Evolutionary conservation across 2,797 vertebrate genomes (phyloP).

Genomic region (Nyctibius grandis): DNA sequence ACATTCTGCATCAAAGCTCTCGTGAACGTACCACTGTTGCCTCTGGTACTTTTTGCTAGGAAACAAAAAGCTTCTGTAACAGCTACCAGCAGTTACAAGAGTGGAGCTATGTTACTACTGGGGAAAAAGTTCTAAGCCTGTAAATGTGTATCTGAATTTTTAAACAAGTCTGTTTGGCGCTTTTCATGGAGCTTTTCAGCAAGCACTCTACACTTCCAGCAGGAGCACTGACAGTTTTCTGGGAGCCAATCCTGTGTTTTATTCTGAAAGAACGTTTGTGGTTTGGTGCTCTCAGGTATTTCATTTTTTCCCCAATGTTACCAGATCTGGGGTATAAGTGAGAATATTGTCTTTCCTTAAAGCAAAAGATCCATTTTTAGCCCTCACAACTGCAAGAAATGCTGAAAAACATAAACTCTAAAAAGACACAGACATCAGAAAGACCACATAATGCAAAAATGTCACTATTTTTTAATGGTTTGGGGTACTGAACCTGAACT

Average conservation of each 20-base stretch:
- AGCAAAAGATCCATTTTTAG: not conserved
- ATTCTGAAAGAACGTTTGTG: not conserved
- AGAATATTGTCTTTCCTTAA: not conserved
- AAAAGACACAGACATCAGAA: not conserved
- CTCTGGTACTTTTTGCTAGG: not conserved
- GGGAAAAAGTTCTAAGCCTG: not conserved
- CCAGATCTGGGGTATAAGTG: not conserved
- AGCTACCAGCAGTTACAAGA: not conserved
- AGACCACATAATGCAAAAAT: not conserved
- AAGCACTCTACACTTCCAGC: not conserved
- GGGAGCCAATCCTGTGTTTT: not conserved
- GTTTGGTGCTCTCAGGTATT: not conserved
- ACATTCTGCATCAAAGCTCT: constrained; percentile 32
- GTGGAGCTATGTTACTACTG: not conserved
- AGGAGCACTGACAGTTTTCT: not conserved
- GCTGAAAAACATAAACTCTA: not conserved
- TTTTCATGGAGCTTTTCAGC: not conserved
- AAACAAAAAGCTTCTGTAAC: constrained; percentile 21
- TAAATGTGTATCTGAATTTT: not conserved
- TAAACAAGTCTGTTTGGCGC: not conserved
- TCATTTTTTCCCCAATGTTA: not conserved
- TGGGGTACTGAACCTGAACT: not conserved
- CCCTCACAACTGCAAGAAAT: not conserved
- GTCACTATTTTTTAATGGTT: not conserved
- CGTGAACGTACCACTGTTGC: not conserved